Evolutionary conservation across 2,797 vertebrate genomes (phyloP).

Genomic region (Adrianichthys oophorus): DNA sequence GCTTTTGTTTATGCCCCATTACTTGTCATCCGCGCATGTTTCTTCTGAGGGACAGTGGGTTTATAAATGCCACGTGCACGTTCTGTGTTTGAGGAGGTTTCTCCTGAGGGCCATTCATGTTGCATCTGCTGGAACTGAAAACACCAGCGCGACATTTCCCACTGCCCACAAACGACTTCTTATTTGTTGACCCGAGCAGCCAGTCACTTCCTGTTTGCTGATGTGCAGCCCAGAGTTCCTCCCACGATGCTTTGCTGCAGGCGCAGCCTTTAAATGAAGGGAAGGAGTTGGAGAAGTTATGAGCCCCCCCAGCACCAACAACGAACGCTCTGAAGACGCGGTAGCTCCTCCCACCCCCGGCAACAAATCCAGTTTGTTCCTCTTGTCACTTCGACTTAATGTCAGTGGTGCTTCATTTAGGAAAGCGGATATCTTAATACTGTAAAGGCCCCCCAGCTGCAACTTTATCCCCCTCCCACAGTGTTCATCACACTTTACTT

Average conservation of each 20-base stretch:
- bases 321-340: background rate
- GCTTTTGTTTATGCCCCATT: constrained; percentile 5
- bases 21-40: too few relatives aligned
- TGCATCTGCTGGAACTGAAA: constrained; percentile 10
- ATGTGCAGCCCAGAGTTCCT: constrained; percentile 44
- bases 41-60: background rate
- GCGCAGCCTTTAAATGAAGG: constrained; percentile 20
- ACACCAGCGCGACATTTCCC: constrained; percentile 16
- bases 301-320: too few relatives aligned
- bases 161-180: constrained; percentile 25
- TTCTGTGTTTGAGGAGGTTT: constrained; percentile 7
- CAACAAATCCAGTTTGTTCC: constrained; percentile 6
- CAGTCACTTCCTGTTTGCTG: constrained; percentile 48
- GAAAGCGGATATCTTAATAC: too few relatives aligned
- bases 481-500: too few relatives aligned
- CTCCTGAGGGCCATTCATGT: constrained; percentile 42
- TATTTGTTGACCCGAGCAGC: constrained; percentile 8
- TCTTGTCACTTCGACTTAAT: too few relatives aligned
- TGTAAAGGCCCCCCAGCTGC: too few relatives aligned
- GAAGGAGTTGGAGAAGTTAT: constrained; percentile 43
- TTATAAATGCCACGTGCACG: constrained; percentile 6
- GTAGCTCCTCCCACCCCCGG: constrained; percentile 31
- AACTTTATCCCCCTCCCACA: too few relatives aligned
- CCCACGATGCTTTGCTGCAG: constrained; percentile 39
- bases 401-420: too few relatives aligned